Conservation (phyloP, 1,140 invertebrate species). For the Atta texana region DNA sequence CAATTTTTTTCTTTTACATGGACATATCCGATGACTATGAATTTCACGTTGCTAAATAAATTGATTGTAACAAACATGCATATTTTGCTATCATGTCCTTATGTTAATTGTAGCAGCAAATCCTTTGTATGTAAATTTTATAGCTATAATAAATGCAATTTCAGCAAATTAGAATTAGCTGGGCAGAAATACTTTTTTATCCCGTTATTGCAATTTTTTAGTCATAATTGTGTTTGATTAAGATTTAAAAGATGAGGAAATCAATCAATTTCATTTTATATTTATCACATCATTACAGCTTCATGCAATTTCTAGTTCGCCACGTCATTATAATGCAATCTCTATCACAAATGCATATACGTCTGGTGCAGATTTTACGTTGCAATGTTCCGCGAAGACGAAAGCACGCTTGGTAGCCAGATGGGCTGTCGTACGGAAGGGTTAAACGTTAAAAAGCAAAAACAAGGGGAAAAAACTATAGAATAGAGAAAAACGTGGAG, state of each 20-base stretch:
- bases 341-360: neutral
- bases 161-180: too few relatives aligned
- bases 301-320: neutral
- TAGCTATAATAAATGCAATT: too few relatives aligned
- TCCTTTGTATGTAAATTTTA: too few relatives aligned
- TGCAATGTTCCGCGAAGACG: neutral
- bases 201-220: neutral
- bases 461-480: neutral
- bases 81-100: too few relatives aligned
- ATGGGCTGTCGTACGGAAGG: constrained; percentile 62
- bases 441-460: constrained; percentile 52
- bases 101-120: too few relatives aligned
- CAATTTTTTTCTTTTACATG: too few relatives aligned
- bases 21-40: too few relatives aligned
- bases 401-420: constrained; percentile 56
- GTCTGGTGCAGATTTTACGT: constrained; percentile 3
- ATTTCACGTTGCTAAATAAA: too few relatives aligned
- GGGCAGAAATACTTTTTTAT: neutral
- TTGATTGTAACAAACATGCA: too few relatives aligned
- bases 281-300: neutral
- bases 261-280: constrained; percentile 16
- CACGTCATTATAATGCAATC: neutral
- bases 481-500: constrained; percentile 24
- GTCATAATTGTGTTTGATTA: neutral
- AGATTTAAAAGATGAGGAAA: neutral